phyloP scores from a whole-genome alignment of 2,113 vertebrate genomes.

The Arothron firmamentum region DNA sequence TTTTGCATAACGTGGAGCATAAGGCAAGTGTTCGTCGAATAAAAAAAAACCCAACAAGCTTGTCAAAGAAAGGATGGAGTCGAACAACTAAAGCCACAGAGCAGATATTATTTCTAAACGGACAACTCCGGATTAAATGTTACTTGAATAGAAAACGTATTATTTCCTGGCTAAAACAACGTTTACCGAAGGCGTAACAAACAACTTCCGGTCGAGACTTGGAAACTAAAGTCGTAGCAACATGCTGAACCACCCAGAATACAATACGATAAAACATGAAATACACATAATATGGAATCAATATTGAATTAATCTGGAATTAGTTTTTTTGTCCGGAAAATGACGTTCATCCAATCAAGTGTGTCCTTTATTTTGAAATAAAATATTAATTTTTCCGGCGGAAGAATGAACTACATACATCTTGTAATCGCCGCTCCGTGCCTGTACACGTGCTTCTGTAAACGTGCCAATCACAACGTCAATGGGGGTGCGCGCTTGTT shows the following conservation, averaged over 20 bases:
- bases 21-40: neutral
- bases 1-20: conserved; percentile 40
- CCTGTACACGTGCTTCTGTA: neutral
- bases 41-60: neutral
- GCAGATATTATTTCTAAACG: too few relatives aligned
- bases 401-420: rapidly evolving
- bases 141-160: too few relatives aligned
- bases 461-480: conserved; percentile 6
- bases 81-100: too few relatives aligned
- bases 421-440: neutral
- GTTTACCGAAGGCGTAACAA: too few relatives aligned
- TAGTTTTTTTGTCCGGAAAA: too few relatives aligned
- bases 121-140: too few relatives aligned
- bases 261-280: too few relatives aligned
- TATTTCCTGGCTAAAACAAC: too few relatives aligned
- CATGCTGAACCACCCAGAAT: too few relatives aligned
- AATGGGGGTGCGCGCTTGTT: neutral
- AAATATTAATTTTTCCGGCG: rapidly evolving
- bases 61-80: neutral
- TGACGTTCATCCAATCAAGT: too few relatives aligned
- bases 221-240: too few relatives aligned
- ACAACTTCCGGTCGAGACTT: too few relatives aligned
- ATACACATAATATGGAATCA: rapidly evolving
- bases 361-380: conserved; percentile 36
- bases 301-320: neutral